Base-by-base conservation (phyloP, 1,140 invertebrate genomes). In the Cydia fagiglandana region DNA sequence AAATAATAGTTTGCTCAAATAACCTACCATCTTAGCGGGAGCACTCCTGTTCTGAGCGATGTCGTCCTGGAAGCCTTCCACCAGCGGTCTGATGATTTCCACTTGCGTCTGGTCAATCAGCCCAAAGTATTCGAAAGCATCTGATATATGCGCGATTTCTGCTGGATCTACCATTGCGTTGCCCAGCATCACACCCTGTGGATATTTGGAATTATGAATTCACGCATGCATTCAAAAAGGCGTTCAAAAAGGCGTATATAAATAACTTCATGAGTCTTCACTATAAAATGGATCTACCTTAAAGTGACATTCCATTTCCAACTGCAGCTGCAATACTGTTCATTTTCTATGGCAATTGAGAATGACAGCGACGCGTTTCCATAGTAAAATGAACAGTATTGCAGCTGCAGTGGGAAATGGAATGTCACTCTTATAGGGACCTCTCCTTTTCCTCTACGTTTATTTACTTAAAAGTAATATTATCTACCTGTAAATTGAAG, bases 111-210 rank as follows among this genome's bases (percentile, higher is more conserved):
- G 86, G 86, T 96, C 96, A 47, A 97, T 81, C 1, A 97, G 85
- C 2, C 97, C 97, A 30, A 97, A 90, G 80, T 96, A 95, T 86
- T 96, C 97, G 76, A 97, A 94, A 84, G 96, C 83, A 94, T 17
- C 94, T 1, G 95, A 94, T 83, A 97, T 97, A 20, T 95, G 89
- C 1, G 96, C 87, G 92, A 97, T 96, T 85, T 96, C 94, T n/a
- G 94, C 93, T 0, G 97, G 97, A 90, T 98, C 97, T 50, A 94
- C 94, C 0, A 97, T 94, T 3, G 96, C 97, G 90, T 98, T 97
- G 9, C 97, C 97, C 76, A 98, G 96, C 1, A 96, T 95, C 73
- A 98, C 77, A 79, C 96, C 96, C 93, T 95, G 79, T 47, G 84
- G 75, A 75, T 17, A 53, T n/a, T 17, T n/a, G 15, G 4, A 53